These are phyloP conservation scores for Misgurnus mizolepis DNA, from an alignment of 2,113 vertebrate genomes.

Conservation along the genomic window DNA sequence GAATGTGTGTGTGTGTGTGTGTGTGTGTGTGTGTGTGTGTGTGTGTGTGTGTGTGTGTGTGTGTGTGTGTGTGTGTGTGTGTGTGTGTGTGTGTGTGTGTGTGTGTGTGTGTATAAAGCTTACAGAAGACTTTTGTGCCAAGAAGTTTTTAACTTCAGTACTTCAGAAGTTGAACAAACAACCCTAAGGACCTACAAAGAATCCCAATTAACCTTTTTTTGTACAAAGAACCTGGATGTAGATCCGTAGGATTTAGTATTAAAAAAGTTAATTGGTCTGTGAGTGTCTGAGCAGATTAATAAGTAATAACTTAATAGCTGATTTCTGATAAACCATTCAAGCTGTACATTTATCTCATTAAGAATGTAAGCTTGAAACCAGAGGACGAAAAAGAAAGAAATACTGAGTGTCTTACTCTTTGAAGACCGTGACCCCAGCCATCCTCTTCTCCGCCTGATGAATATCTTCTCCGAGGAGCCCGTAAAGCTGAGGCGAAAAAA, in stretches of 20 bases:
- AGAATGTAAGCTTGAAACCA: not conserved
- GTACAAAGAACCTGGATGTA: not conserved
- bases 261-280: not conserved
- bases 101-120: no score
- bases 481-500: constrained; percentile 67
- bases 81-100: no score
- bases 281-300: not conserved
- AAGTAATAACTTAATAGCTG: not conserved
- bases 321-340: not conserved
- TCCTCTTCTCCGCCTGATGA: constrained; percentile 84
- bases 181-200: no score
- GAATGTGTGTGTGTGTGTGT: no score
- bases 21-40: no score
- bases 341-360: not conserved
- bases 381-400: not conserved
- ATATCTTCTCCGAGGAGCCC: constrained; percentile 76
- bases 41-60: no score
- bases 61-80: no score
- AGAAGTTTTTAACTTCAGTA: no score
- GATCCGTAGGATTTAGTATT: not conserved
- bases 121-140: no score
- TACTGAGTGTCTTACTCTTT: constrained; percentile 73
- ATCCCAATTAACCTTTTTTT: no score
- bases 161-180: no score
- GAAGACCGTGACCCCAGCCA: constrained; percentile 81